Percentiles rank a stretch among this genome's conserved stretches.
Evolutionary conservation across 2,888 invertebrate species (phyloP).

Genomic region (Corythucha ciliata): DNA sequence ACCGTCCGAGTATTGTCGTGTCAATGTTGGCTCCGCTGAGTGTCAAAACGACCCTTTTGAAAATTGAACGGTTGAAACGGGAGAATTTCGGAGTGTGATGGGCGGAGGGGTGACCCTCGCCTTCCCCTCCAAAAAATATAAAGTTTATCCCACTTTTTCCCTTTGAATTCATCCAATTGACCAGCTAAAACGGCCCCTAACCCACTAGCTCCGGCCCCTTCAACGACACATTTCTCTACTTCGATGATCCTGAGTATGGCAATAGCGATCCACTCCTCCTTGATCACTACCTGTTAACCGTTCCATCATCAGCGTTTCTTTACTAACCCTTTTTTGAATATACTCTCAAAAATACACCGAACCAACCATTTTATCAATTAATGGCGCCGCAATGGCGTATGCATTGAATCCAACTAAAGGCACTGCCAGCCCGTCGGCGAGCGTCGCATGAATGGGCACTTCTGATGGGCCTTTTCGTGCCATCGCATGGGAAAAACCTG

Average conservation of each 20-base stretch:
- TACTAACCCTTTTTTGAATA: too few relatives aligned
- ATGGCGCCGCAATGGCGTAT: slow-evolving; percentile 58
- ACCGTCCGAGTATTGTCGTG: slow-evolving; percentile 78
- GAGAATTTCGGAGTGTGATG: too few relatives aligned
- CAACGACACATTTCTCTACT: slow-evolving; percentile 79
- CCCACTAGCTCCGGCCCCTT: slow-evolving; percentile 81
- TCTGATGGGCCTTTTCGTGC: slow-evolving; percentile 57
- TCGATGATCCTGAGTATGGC: slow-evolving; percentile 70
- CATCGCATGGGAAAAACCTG: slow-evolving; percentile 70
- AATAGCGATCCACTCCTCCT: slow-evolving; percentile 74
- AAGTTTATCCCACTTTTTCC: slow-evolving; percentile 55
- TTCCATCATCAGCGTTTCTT: too few relatives aligned
- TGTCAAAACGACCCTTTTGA: slow-evolving; percentile 66
- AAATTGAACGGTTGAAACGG: neutral
- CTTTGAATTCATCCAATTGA: slow-evolving; percentile 65
- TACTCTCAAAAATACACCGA: too few relatives aligned
- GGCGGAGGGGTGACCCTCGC: too few relatives aligned
- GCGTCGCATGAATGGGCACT: slow-evolving; percentile 59
- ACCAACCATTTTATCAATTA: slow-evolving; percentile 66
- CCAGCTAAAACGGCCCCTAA: slow-evolving; percentile 77
- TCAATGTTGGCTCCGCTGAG: slow-evolving; percentile 87
- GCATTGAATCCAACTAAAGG: slow-evolving; percentile 82
- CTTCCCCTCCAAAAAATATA: too few relatives aligned
- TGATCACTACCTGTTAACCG: slow-evolving; percentile 67
- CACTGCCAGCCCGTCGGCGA: slow-evolving; percentile 84